A percentile compares a stretch with the other conserved stretches of the same genome.
Conservation (phyloP, 2,888 invertebrate genomes). For the Margaritifera margaritifera region DNA sequence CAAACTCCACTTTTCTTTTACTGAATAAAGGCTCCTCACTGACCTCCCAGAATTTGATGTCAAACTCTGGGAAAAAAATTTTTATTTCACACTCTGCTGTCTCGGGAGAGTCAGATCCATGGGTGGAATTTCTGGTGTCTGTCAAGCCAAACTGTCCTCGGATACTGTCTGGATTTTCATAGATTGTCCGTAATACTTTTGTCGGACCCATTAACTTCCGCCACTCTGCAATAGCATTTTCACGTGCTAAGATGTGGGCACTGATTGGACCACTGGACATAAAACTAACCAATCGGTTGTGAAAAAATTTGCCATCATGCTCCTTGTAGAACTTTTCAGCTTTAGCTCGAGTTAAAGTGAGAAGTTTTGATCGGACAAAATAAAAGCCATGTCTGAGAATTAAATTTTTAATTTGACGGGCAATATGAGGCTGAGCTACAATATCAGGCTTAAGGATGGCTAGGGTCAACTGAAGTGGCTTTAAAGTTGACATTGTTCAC, state of each 20-base stretch:
- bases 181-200: slow-evolving; percentile 82
- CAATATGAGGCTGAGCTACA: slow-evolving; percentile 83
- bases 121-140: slow-evolving; percentile 94
- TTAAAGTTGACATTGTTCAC: slow-evolving; percentile 2
- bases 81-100: slow-evolving; percentile 85
- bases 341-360: slow-evolving; percentile 78
- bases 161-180: slow-evolving; percentile 84
- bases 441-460: slow-evolving; percentile 92
- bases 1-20: no score
- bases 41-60: slow-evolving; percentile 78
- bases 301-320: slow-evolving; percentile 77
- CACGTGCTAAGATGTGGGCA: slow-evolving; percentile 84
- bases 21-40: no score
- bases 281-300: slow-evolving; percentile 68
- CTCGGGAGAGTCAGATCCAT: slow-evolving; percentile 90
- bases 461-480: slow-evolving; percentile 80
- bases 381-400: slow-evolving; percentile 82
- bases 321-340: slow-evolving; percentile 87
- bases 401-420: slow-evolving; percentile 80
- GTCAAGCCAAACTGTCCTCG: slow-evolving; percentile 90
- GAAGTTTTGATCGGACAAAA: slow-evolving; percentile 81
- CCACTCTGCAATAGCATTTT: slow-evolving; percentile 87
- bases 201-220: slow-evolving; percentile 91
- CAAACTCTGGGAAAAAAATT: slow-evolving; percentile 90
- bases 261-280: slow-evolving; percentile 87